Evolutionary conservation across 2,113 vertebrate species (phyloP).

Genomic region (Kryptolebias marmoratus): DNA sequence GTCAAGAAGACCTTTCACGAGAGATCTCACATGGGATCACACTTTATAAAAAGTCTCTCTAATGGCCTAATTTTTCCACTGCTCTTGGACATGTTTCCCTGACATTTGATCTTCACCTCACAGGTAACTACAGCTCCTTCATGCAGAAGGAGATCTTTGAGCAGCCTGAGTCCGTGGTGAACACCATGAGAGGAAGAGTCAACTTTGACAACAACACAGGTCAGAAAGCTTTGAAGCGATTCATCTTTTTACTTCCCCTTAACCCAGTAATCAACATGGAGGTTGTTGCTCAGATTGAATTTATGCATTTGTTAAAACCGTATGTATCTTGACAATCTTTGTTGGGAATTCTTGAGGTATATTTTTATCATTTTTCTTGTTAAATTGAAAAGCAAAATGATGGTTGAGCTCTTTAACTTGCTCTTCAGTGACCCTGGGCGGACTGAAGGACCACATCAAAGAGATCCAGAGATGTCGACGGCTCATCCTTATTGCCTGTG

Average conservation of each 20-base stretch:
- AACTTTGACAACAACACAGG: conserved; percentile 97
- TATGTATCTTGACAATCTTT: not conserved
- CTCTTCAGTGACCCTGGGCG: conserved; percentile 89
- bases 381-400: conserved; percentile 6
- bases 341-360: not conserved
- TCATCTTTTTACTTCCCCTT: no score
- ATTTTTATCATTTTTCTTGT: not conserved
- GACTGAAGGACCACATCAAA: conserved; percentile 98
- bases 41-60: conserved; percentile 45
- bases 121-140: conserved; percentile 97
- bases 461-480: conserved; percentile 97
- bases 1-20: conserved; percentile 23
- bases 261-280: not conserved
- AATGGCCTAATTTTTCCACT: conserved; percentile 5
- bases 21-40: conserved; percentile 2
- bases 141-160: conserved; percentile 99
- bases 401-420: conserved; percentile 23
- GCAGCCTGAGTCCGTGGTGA: conserved; percentile 97
- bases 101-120: conserved; percentile 35
- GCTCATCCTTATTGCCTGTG: conserved; percentile 96
- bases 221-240: conserved; percentile 62
- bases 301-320: not conserved
- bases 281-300: not conserved
- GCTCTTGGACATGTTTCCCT: conserved; percentile 34
- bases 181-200: conserved; percentile 98